Conservation (phyloP, 2,888 invertebrate species). For the Lasioglossum zephyrum region DNA sequence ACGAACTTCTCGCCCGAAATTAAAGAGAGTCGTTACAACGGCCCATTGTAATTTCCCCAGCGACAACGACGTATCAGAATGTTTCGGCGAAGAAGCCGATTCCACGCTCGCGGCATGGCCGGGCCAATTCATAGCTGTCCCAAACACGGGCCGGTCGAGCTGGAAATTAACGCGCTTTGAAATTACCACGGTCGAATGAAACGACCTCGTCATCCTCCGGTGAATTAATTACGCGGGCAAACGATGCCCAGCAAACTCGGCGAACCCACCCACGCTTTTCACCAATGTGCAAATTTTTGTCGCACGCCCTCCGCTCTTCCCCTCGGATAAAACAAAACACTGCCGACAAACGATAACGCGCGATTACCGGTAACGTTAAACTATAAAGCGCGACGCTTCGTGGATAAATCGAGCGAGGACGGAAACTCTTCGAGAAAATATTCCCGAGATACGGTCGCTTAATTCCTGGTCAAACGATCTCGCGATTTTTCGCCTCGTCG, state of each 20-base stretch:
- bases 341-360: constrained; percentile 13
- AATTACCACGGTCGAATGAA: constrained; percentile 48
- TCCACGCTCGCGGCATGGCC: constrained; percentile 2
- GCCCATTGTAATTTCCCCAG: not conserved
- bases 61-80: not conserved
- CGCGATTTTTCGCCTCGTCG: too few relatives aligned
- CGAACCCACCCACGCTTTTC: not conserved
- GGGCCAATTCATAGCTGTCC: constrained; percentile 38
- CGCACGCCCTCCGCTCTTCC: not conserved
- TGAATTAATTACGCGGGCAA: constrained; percentile 48
- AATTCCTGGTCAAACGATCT: too few relatives aligned
- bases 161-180: constrained; percentile 36
- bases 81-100: constrained; percentile 22
- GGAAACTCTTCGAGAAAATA: not conserved
- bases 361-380: not conserved
- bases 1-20: not conserved
- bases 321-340: not conserved
- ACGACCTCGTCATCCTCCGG: constrained; percentile 33
- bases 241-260: not conserved
- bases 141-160: constrained; percentile 1
- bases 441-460: too few relatives aligned
- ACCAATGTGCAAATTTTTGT: constrained; percentile 5
- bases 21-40: not conserved
- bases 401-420: not conserved
- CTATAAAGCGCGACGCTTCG: not conserved